phyloP scores from a whole-genome alignment of 1,140 invertebrate species.

The Leptonema lineaticorne region DNA sequence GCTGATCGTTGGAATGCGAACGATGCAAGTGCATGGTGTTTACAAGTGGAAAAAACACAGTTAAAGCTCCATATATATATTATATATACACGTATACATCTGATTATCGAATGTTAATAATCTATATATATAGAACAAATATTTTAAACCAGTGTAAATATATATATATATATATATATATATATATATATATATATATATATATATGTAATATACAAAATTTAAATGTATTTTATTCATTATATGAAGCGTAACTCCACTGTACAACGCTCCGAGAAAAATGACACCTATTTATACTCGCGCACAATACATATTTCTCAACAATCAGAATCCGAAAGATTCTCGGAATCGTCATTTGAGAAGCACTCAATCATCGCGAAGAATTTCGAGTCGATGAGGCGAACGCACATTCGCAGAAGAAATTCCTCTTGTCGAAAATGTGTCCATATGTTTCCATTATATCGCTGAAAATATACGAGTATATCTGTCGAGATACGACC shows the following conservation, averaged over 20 bases:
- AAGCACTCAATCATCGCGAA: slow-evolving; percentile 18
- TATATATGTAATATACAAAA: neutral
- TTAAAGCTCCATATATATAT: too few species aligned
- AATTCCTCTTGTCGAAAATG: slow-evolving; percentile 19
- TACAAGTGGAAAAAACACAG: too few species aligned
- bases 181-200: neutral
- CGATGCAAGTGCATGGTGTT: too few species aligned
- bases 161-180: too few species aligned
- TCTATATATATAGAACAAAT: too few species aligned
- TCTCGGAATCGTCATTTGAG: slow-evolving; percentile 14
- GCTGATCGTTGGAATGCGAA: too few species aligned
- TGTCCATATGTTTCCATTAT: neutral
- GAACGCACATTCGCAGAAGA: slow-evolving; percentile 2
- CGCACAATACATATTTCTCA: neutral
- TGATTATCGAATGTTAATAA: too few species aligned
- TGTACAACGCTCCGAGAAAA: too few species aligned
- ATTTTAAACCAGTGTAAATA: too few species aligned
- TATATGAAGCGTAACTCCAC: too few species aligned
- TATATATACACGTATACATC: too few species aligned
- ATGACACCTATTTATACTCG: neutral
- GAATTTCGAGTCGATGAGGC: neutral
- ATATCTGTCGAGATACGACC: slow-evolving; percentile 22
- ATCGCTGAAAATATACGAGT: neutral
- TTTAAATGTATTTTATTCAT: neutral
- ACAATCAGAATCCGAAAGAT: neutral